Base-by-base conservation (phyloP, 2,797 vertebrate genomes). In the Phaenicophaeus curvirostris region DNA sequence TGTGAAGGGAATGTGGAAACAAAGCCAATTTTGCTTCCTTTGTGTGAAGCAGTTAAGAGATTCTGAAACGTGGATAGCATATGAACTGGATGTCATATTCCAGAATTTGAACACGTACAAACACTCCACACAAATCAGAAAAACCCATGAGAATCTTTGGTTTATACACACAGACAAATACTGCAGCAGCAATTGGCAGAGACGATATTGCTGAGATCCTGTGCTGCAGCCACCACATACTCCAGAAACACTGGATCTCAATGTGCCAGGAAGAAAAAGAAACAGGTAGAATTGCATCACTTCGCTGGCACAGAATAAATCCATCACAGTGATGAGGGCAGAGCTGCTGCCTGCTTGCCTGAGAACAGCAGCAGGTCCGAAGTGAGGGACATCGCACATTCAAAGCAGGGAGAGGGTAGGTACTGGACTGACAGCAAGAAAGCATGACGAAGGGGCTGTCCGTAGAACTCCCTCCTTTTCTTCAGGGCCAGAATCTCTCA, bases 11-110 rank as follows among this genome's bases (percentile, higher is more conserved):
- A 86, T 31, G 62, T 50, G 61, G 84, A 95, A 96, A 97, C 80
- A 96, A 88, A 94, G 87, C 80, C 63, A 94, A 61, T 87, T 93
- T 83, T 96, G 77, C 77, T 96, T 94, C 71, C 63, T 46, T 93
- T 94, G 89, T 68, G 69, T 27, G 4, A 94, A 87, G 86, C 86
- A 94, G 67, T 90, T 92, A 96, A 93, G 83, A 87, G 91, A 94
- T 89, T 62, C 67, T 77, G 71, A 90, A 95, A 95, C 13, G 25
- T 94, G 93, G 85, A 71, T 74, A 90, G 91, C 90, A 90, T 94
- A 87, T 0, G 21, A 91, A 93, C 86, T 91, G 77, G 50, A 85
- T 77, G 61, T 55, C 88, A 82, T 46, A 77, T 89, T 95, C 78
- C 86, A 82, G 85, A 95, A 94, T 62, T 87, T 79, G 58, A 94